Evolutionary conservation across 1,140 invertebrate species (phyloP).

Genomic region (Batillaria attramentaria): DNA sequence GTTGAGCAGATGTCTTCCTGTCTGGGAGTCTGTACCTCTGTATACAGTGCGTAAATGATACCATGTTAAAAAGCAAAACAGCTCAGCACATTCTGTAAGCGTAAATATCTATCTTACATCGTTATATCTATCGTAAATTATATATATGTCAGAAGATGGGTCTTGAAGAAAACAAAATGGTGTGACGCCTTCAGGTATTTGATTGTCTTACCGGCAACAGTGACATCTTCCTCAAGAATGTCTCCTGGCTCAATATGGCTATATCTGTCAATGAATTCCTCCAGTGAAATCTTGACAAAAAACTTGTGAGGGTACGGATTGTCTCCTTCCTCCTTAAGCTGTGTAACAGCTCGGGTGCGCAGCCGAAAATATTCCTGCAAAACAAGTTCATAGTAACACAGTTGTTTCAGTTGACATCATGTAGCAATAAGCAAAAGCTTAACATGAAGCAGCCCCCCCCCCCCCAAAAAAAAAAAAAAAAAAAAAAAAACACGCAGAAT

Average conservation of each 20-base stretch:
- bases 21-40: too few species aligned
- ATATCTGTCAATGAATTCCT: constrained; percentile 93
- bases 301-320: constrained; percentile 99
- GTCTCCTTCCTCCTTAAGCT: constrained; percentile 82
- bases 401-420: not conserved
- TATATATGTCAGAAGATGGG: too few species aligned
- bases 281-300: constrained; percentile 90
- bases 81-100: too few species aligned
- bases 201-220: constrained; percentile 82
- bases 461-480: too few species aligned
- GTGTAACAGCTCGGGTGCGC: constrained; percentile 81
- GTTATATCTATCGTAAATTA: too few species aligned
- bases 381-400: not conserved
- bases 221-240: constrained; percentile 82
- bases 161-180: not conserved
- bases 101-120: too few species aligned
- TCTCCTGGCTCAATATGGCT: constrained; percentile 74
- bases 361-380: constrained; percentile 91
- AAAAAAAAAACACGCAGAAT: too few species aligned
- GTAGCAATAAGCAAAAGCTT: too few species aligned
- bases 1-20: too few species aligned
- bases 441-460: too few species aligned
- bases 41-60: too few species aligned
- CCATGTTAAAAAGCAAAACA: too few species aligned
- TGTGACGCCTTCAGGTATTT: not conserved